Evolutionary conservation across 2,888 invertebrate genomes (phyloP).

Genomic region (Tortricodes alternella): DNA sequence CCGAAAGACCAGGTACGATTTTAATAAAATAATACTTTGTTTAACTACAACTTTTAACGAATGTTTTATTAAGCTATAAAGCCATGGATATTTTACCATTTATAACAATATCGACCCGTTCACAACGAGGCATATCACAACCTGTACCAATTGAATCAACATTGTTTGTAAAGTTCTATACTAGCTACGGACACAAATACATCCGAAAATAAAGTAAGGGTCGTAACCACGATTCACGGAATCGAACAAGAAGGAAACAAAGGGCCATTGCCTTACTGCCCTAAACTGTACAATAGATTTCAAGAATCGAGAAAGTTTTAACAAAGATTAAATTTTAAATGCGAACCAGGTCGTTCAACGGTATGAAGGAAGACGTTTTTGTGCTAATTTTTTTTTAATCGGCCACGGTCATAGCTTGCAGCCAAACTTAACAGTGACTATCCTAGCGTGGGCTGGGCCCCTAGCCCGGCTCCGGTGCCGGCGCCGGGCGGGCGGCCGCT

Average conservation of each 20-base stretch:
- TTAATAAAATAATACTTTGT: constrained; percentile 78
- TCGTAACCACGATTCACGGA: constrained; percentile 80
- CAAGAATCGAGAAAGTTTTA: constrained; percentile 74
- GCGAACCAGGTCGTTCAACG: constrained; percentile 77
- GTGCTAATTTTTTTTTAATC: constrained; percentile 70
- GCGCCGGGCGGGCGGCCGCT: constrained; percentile 40
- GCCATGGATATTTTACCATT: constrained; percentile 80
- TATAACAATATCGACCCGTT: constrained; percentile 83
- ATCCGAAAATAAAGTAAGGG: constrained; percentile 80
- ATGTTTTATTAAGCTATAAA: constrained; percentile 78
- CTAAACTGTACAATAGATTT: constrained; percentile 79
- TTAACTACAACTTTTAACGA: constrained; percentile 80
- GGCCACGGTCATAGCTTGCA: constrained; percentile 53
- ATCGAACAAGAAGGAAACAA: constrained; percentile 79
- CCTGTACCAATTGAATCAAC: constrained; percentile 83
- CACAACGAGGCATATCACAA: constrained; percentile 82
- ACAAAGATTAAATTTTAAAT: constrained; percentile 76
- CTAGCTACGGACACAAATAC: constrained; percentile 81
- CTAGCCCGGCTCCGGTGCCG: constrained; percentile 43
- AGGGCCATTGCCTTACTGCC: constrained; percentile 72
- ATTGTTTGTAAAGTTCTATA: constrained; percentile 82
- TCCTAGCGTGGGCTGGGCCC: constrained; percentile 62
- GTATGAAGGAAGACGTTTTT: constrained; percentile 82
- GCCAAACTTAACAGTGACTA: constrained; percentile 61
- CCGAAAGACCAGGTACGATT: constrained; percentile 74